phyloP scores from a whole-genome alignment of 2,797 vertebrate genomes.

The Sebastes trivittatus region DNA sequence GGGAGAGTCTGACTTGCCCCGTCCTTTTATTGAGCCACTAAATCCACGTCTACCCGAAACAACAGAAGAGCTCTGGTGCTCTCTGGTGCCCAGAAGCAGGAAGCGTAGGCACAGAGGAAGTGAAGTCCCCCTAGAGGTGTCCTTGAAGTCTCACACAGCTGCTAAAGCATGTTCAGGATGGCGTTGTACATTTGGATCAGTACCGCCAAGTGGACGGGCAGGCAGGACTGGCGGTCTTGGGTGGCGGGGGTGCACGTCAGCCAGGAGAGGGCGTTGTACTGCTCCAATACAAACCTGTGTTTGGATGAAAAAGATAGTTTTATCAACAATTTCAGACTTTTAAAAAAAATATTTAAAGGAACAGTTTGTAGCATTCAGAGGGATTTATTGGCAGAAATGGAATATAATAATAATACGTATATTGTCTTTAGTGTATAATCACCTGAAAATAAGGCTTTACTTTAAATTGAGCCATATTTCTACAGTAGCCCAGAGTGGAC shows the following conservation, averaged over 20 bases:
- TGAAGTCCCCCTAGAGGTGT: slow-evolving; percentile 18
- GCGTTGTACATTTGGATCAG: slow-evolving; percentile 98
- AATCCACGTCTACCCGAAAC: slow-evolving; percentile 31
- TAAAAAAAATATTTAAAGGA: background rate
- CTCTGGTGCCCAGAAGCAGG: slow-evolving; percentile 68
- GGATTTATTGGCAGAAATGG: too few species aligned
- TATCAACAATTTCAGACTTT: background rate
- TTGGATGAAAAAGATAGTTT: background rate
- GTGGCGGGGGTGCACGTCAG: slow-evolving; percentile 95
- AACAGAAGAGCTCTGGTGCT: slow-evolving; percentile 64
- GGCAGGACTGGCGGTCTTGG: slow-evolving; percentile 97
- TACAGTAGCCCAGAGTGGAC: background rate
- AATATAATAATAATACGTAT: too few species aligned
- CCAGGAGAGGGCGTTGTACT: slow-evolving; percentile 99
- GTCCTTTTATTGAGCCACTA: slow-evolving; percentile 28
- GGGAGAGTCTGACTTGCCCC: slow-evolving; percentile 35
- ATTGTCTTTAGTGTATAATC: too few species aligned
- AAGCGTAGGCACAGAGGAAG: slow-evolving; percentile 58
- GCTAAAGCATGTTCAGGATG: slow-evolving; percentile 94
- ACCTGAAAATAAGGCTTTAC: too few species aligned
- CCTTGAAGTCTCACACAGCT: slow-evolving; percentile 49
- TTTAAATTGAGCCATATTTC: background rate
- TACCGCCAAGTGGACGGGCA: slow-evolving; percentile 96
- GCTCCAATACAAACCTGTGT: slow-evolving; percentile 96
- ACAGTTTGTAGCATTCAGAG: background rate